Conservation (phyloP, 2,888 invertebrate genomes). For the Sturmia bella region DNA sequence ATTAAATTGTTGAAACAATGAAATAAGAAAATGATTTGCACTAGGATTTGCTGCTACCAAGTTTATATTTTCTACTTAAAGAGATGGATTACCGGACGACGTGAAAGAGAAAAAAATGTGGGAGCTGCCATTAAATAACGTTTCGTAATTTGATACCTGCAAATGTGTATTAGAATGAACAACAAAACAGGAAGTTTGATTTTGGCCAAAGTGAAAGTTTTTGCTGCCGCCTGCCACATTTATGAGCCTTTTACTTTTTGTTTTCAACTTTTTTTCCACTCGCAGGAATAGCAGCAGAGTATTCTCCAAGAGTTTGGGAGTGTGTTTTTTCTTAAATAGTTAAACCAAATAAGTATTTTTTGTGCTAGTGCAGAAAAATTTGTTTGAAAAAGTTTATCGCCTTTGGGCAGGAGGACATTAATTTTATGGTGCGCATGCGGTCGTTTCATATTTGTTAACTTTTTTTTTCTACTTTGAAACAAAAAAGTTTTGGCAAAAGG, state of each 20-base stretch:
- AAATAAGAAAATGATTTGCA: slow-evolving; percentile 3
- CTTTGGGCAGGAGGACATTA: slow-evolving; percentile 67
- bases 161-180: neutral
- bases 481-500: slow-evolving; percentile 67
- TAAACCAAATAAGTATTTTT: slow-evolving; percentile 49
- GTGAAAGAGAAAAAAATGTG: slow-evolving; percentile 34
- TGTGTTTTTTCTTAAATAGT: slow-evolving; percentile 55
- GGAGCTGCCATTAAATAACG: slow-evolving; percentile 18
- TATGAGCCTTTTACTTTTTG: slow-evolving; percentile 28
- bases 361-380: slow-evolving; percentile 34
- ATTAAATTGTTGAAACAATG: slow-evolving; percentile 32
- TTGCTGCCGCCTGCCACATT: slow-evolving; percentile 29
- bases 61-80: slow-evolving; percentile 30
- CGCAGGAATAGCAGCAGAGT: too few species aligned
- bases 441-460: slow-evolving; percentile 61
- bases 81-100: slow-evolving; percentile 65
- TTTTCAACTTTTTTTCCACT: neutral
- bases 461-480: slow-evolving; percentile 43
- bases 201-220: slow-evolving; percentile 57
- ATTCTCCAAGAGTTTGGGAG: slow-evolving; percentile 22
- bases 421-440: slow-evolving; percentile 69
- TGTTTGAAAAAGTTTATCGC: slow-evolving; percentile 65
- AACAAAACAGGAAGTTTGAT: slow-evolving; percentile 15
- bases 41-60: slow-evolving; percentile 36
- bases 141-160: neutral